Conservation (phyloP, 2,797 vertebrate genomes). For the Dicrostonyx torquatus region DNA sequence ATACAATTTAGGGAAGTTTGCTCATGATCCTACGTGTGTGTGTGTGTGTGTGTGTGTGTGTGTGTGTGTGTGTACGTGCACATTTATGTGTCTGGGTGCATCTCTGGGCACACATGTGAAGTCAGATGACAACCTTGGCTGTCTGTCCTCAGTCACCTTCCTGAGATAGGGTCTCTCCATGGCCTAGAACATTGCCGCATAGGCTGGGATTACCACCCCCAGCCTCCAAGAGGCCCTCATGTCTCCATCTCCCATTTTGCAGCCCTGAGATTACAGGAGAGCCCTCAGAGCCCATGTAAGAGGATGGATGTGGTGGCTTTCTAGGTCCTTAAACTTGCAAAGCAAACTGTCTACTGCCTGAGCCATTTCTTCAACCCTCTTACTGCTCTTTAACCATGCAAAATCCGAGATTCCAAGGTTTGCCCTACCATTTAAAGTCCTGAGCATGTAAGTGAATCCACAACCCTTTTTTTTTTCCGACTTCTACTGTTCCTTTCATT, state of each 20-base stretch:
- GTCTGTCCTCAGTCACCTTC: background rate
- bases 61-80: rapidly evolving
- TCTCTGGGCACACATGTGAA: background rate
- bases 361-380: background rate
- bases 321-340: background rate
- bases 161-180: background rate
- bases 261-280: background rate
- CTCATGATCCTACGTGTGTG: background rate
- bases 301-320: no score
- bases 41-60: no score
- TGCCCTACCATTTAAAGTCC: background rate
- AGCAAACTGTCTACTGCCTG: no score
- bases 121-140: background rate
- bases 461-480: conserved; percentile 12
- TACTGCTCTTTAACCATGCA: background rate
- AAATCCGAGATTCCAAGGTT: background rate
- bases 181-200: background rate
- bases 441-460: background rate
- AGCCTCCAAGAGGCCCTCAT: background rate
- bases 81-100: background rate
- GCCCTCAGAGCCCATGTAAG: no score
- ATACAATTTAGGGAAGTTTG: background rate
- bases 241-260: background rate
- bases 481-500: background rate
- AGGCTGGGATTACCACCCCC: background rate